Evolutionary conservation across 2,797 vertebrate genomes (phyloP), one percentile per base, ranked within the genome.

Genomic region (Botia kubotai): DNA sequence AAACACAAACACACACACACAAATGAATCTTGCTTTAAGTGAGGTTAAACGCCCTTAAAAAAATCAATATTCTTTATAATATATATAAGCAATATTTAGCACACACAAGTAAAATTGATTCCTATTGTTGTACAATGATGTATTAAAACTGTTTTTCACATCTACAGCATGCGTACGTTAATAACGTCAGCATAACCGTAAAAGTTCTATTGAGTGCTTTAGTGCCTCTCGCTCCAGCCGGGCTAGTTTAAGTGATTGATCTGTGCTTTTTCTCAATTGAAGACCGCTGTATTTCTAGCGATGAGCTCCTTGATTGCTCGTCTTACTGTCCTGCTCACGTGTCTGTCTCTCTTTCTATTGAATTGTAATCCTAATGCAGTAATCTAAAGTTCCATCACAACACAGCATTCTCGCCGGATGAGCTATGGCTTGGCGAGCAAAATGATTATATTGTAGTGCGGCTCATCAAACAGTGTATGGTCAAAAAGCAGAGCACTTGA

Each of bases 401-500:
- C 87, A 83, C 86, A 88, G 87, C 84, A 82, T 86, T 90, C 76
- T 36, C 23, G 13, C 82, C 84, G 12, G 17, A 36, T 69, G 36
- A 92, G 89, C 87, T 86, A 82, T 82, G 36, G 80, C 60, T 58
- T 83, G 72, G 82, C 84, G 82, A 67, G 89, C 87, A 83, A 65
- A 84, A 79, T 81, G 86, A 91, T 90, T 89, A 91, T 89, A 88
- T 89, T 79, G 84, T 84, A 81, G 83, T 84, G 89, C 78, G 83
- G 89, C 90, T 87, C 90, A 89, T 91, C 91, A 89, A 90, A 89
- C 90, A 86, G 86, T 83, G 87, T 80, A 82, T 85, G 89, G 91
- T 92, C 92, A 92, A 90, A 92, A 91, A 89, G 90, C 89, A 88
- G 88, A 91, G 87, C 91, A 90, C 93, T 93, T 88, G 77, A 90